A percentile compares a stretch with the other conserved stretches of the same genome.
Conservation (phyloP, 2,888 invertebrate species). For the Conomelus anceps region DNA sequence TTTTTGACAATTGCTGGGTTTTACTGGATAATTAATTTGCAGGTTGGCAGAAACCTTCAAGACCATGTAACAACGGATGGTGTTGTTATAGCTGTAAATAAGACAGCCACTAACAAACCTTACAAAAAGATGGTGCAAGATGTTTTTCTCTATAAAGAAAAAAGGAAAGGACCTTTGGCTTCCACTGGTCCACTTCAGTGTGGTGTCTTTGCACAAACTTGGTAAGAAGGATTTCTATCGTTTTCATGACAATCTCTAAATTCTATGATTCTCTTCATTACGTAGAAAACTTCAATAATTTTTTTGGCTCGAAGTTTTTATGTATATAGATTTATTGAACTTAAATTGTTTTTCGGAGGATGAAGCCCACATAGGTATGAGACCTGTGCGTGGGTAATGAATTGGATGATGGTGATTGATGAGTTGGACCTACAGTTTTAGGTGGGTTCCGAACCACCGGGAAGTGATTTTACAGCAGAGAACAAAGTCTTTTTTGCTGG, state of each 20-base stretch:
- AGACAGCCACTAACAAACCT: constrained; percentile 35
- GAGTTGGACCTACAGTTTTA: too few relatives aligned
- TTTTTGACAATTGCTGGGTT: not conserved
- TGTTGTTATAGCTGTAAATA: constrained; percentile 46
- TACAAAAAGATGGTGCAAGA: constrained; percentile 32
- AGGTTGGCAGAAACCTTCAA: constrained; percentile 66
- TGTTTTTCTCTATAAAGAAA: constrained; percentile 31
- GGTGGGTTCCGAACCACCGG: too few relatives aligned
- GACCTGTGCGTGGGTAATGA: too few relatives aligned
- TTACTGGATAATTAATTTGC: constrained; percentile 28
- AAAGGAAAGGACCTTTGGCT: constrained; percentile 38
- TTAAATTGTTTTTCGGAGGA: too few relatives aligned
- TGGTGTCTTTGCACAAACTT: constrained; percentile 55
- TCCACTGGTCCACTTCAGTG: constrained; percentile 50
- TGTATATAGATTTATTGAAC: not conserved
- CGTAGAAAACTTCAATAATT: too few relatives aligned
- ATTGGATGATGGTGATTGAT: too few relatives aligned
- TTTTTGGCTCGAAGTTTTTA: too few relatives aligned
- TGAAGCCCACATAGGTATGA: too few relatives aligned
- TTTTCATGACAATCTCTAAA: not conserved
- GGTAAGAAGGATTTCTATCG: constrained; percentile 40
- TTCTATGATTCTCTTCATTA: too few relatives aligned
- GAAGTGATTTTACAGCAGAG: too few relatives aligned
- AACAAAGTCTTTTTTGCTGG: too few relatives aligned
- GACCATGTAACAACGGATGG: constrained; percentile 64